Evolutionary conservation across 2,888 invertebrate species (phyloP).

Genomic region (Pogonocherus hispidulus): DNA sequence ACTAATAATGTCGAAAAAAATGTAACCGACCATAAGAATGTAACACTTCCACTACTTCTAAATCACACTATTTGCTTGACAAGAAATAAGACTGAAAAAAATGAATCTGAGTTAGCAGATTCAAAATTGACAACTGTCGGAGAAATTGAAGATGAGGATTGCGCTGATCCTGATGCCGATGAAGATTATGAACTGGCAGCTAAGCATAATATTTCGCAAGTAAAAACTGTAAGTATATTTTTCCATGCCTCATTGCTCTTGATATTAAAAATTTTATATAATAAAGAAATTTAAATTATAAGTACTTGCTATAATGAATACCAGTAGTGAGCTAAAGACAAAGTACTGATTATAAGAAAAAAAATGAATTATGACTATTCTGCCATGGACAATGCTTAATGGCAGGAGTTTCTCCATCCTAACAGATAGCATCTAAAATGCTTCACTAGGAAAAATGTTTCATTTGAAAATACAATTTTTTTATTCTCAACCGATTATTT

Average conservation of each 20-base stretch:
- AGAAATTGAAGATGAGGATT: conserved; percentile 57
- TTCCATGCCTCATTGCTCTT: neutral
- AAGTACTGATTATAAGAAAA: too few relatives aligned
- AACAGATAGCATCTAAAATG: too few relatives aligned
- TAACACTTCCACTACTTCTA: conserved; percentile 40
- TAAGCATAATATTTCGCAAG: neutral
- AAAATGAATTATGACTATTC: too few relatives aligned
- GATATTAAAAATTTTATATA: too few relatives aligned
- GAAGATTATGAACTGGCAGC: neutral
- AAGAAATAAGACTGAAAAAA: conserved; percentile 31
- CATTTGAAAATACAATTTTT: too few relatives aligned
- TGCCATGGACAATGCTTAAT: too few relatives aligned
- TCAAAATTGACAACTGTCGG: conserved; percentile 60
- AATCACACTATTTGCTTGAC: conserved; percentile 19
- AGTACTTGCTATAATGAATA: too few relatives aligned
- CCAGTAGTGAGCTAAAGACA: too few relatives aligned
- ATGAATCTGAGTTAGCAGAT: conserved; percentile 35
- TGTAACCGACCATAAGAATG: conserved; percentile 68
- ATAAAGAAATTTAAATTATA: too few relatives aligned
- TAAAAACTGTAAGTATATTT: neutral
- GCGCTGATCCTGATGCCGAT: conserved; percentile 19
- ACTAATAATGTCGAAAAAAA: conserved; percentile 69
- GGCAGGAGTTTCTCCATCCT: too few relatives aligned
- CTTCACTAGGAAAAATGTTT: too few relatives aligned
- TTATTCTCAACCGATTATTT: too few relatives aligned